Evolutionary conservation across 1,140 invertebrate genomes (phyloP).

Genomic region (Paralvinella palmiformis): DNA sequence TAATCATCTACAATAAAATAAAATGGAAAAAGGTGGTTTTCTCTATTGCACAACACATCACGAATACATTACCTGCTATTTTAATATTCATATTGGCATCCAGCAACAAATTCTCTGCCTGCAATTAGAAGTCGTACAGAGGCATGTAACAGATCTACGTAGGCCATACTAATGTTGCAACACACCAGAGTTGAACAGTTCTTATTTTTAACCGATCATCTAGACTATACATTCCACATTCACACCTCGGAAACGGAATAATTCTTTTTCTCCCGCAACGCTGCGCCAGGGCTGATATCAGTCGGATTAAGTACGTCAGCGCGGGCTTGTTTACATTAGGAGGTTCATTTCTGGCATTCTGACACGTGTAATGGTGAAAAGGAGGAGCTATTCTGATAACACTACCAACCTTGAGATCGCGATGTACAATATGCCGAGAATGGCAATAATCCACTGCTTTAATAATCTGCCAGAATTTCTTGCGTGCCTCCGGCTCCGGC

Average conservation of each 20-base stretch:
- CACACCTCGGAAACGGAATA: no score
- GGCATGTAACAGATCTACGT: no score
- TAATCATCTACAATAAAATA: no score
- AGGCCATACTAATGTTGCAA: no score
- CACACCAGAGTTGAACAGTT: no score
- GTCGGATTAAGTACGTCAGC: no score
- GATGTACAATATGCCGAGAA: conserved; percentile 84
- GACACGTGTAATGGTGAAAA: conserved; percentile 91
- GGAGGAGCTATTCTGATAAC: conserved; percentile 85
- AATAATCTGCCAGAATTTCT: conserved; percentile 91
- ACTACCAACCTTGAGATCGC: conserved; percentile 69
- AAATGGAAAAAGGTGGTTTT: background rate
- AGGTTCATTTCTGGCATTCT: conserved; percentile 69
- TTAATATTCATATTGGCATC: conserved; percentile 94
- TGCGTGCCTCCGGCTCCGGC: conserved; percentile 82
- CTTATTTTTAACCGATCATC: no score
- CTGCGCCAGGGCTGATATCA: no score
- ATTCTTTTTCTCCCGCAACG: no score
- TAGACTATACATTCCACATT: no score
- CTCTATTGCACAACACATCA: background rate
- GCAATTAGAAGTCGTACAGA: no score
- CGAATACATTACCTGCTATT: conserved; percentile 61
- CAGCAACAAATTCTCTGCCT: conserved; percentile 89
- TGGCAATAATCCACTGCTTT: conserved; percentile 92
- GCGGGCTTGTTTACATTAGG: no score